Percentiles rank a stretch among this genome's conserved stretches.
Conservation (phyloP, 2,797 vertebrate genomes). For the Chanos chanos region DNA sequence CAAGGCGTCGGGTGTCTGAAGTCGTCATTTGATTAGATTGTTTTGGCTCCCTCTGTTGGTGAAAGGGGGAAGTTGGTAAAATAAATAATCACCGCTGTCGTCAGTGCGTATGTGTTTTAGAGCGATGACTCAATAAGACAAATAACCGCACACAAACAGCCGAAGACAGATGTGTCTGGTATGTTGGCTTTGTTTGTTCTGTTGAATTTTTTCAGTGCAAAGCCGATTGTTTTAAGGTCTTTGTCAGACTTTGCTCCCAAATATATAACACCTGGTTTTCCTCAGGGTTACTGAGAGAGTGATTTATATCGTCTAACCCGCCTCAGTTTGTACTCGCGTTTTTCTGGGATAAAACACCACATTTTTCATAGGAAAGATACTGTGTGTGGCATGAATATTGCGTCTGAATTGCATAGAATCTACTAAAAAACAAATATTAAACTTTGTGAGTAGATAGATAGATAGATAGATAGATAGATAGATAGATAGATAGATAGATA, state of each 20-base stretch:
- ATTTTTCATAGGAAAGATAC: too few species aligned
- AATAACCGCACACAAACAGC: conserved; percentile 3
- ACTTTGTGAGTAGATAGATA: too few species aligned
- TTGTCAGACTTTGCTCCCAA: not conserved
- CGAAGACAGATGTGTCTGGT: conserved; percentile 60
- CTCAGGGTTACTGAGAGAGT: not conserved
- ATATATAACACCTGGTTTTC: conserved; percentile 17
- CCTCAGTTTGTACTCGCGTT: too few species aligned
- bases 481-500: too few species aligned
- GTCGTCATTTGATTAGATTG: not conserved
- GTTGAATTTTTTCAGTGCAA: not conserved
- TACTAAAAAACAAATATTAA: too few species aligned
- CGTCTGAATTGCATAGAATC: too few species aligned
- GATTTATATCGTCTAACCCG: not conserved
- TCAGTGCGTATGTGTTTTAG: conserved; percentile 29
- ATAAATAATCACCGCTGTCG: conserved; percentile 53
- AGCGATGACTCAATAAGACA: conserved; percentile 7
- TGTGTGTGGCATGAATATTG: too few species aligned
- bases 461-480: too few species aligned
- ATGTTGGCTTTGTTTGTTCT: not conserved
- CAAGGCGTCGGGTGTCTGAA: not conserved
- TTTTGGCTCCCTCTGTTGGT: conserved; percentile 40
- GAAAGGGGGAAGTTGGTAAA: not conserved
- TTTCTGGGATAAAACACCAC: not conserved
- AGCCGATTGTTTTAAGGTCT: conserved; percentile 4